Conservation (phyloP, 2,113 vertebrate species). For the Natator depressus region DNA sequence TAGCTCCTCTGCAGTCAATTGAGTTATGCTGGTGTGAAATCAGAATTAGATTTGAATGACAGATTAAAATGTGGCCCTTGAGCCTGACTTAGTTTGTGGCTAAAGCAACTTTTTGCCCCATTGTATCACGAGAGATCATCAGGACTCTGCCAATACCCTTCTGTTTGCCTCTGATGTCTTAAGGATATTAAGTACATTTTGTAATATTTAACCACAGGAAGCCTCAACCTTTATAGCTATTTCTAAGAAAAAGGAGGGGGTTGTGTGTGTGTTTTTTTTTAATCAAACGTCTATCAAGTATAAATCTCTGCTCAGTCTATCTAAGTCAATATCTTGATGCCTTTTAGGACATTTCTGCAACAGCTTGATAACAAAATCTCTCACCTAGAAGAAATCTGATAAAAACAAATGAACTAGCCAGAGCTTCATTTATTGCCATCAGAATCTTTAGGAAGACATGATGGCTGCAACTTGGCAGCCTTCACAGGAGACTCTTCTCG, state of each 20-base stretch:
- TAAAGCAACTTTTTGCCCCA: neutral
- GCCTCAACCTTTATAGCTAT: neutral
- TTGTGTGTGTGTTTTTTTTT: neutral
- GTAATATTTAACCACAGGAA: neutral
- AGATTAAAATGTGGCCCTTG: neutral
- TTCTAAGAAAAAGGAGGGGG: neutral
- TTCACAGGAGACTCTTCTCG: neutral
- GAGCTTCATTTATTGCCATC: neutral
- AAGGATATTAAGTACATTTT: neutral
- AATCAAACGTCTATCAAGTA: neutral
- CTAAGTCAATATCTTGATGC: neutral
- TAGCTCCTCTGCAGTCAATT: rapidly evolving
- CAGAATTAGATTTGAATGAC: neutral
- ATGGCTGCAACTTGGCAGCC: neutral
- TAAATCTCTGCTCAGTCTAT: neutral
- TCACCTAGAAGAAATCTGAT: neutral
- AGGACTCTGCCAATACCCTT: neutral
- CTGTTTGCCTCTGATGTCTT: neutral
- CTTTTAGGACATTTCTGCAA: neutral
- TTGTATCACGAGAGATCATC: neutral
- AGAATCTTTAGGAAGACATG: neutral
- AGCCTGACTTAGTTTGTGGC: neutral
- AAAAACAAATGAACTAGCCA: neutral
- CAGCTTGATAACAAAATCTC: neutral
- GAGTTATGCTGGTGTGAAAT: neutral